Conservation (phyloP, 1,140 invertebrate species). For the Microvelia longipes region DNA sequence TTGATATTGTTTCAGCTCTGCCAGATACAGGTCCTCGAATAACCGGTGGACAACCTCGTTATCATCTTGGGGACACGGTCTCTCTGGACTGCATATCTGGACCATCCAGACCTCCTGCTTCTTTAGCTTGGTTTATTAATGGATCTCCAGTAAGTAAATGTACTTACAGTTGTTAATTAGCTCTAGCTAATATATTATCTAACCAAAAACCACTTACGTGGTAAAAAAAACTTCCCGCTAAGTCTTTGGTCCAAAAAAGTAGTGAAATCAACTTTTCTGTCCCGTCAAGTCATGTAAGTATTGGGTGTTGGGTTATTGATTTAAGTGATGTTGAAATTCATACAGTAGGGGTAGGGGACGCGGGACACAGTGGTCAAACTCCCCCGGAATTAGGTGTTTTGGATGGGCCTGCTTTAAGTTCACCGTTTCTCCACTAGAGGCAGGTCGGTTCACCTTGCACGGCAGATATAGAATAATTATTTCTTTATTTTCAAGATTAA, state of each 20-base stretch:
- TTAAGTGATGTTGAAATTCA: neutral
- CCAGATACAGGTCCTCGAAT: slow-evolving; percentile 66
- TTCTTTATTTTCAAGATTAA: too few relatives aligned
- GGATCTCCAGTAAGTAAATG: slow-evolving; percentile 55
- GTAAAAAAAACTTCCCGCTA: too few relatives aligned
- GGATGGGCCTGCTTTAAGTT: too few relatives aligned
- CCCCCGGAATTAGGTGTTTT: too few relatives aligned
- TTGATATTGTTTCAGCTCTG: slow-evolving; percentile 40
- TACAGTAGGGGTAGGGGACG: too few relatives aligned
- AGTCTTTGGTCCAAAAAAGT: too few relatives aligned
- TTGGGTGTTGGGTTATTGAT: neutral
- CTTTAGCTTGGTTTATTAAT: slow-evolving; percentile 74
- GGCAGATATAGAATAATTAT: too few relatives aligned
- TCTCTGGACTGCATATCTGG: slow-evolving; percentile 72
- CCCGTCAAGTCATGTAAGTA: neutral
- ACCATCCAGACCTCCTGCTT: slow-evolving; percentile 62
- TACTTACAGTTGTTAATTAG: slow-evolving; percentile 28
- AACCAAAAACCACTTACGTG: too few relatives aligned
- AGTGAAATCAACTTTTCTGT: too few relatives aligned
- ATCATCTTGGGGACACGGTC: slow-evolving; percentile 66
- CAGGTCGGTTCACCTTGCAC: too few relatives aligned
- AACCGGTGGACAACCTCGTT: slow-evolving; percentile 55
- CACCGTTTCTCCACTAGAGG: too few relatives aligned
- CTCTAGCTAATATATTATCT: slow-evolving; percentile 9
- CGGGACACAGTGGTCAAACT: too few relatives aligned